A percentile compares a stretch with the other conserved stretches of the same genome.
Evolutionary conservation across 1,140 invertebrate genomes (phyloP).

Genomic region (Aradophagus sp.): DNA sequence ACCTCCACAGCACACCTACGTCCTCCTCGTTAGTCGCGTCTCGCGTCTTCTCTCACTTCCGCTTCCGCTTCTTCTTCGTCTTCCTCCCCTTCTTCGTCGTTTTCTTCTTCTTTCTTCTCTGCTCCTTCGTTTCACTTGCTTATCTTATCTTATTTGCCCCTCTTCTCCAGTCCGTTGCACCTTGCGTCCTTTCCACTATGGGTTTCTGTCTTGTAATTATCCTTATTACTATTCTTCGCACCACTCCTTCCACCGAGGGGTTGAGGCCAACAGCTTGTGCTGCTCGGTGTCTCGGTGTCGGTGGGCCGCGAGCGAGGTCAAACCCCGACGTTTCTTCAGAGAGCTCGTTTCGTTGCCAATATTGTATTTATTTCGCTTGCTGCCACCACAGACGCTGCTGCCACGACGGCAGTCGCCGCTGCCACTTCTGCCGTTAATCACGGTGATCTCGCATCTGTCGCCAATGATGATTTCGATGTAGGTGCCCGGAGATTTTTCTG

Average conservation of each 20-base stretch:
- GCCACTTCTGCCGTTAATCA: slow-evolving; percentile 58
- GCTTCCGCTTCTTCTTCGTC: slow-evolving; percentile 31
- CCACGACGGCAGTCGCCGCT: slow-evolving; percentile 51
- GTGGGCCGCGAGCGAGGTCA: slow-evolving; percentile 61
- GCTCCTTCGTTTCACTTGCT: slow-evolving; percentile 21
- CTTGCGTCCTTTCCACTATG: slow-evolving; percentile 50
- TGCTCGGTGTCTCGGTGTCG: slow-evolving; percentile 66
- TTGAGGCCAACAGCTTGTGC: slow-evolving; percentile 69
- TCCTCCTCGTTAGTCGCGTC: neutral
- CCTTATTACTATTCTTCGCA: slow-evolving; percentile 70
- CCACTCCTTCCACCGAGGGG: slow-evolving; percentile 68
- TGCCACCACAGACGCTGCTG: slow-evolving; percentile 50
- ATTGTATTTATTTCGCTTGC: slow-evolving; percentile 57
- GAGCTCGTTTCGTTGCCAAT: slow-evolving; percentile 63
- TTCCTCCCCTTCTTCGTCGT: slow-evolving; percentile 11
- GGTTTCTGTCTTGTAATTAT: slow-evolving; percentile 45
- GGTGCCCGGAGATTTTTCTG: slow-evolving; percentile 66
- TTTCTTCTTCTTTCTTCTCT: slow-evolving; percentile 20
- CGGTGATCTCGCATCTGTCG: slow-evolving; percentile 57
- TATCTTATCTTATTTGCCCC: slow-evolving; percentile 8
- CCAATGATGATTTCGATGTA: slow-evolving; percentile 64
- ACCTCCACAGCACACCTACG: neutral
- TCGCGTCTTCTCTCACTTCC: slow-evolving; percentile 31
- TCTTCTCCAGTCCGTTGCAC: slow-evolving; percentile 45
- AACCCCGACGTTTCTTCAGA: slow-evolving; percentile 59